Evolutionary conservation across 2,113 vertebrate genomes (phyloP).

Genomic region (Carettochelys insculpta): DNA sequence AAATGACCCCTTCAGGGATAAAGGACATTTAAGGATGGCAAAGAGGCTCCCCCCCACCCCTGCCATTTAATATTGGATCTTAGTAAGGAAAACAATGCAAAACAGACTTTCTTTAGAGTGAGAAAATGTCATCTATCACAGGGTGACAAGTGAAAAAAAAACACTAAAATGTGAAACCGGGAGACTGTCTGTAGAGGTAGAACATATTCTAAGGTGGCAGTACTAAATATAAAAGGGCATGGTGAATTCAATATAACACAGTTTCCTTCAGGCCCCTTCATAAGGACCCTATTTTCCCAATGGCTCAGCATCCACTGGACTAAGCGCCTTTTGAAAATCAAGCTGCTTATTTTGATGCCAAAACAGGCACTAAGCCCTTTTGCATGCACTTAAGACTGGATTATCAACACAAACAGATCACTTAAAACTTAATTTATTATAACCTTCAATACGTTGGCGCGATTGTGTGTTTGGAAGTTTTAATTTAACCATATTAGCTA

Average conservation of each 20-base stretch:
- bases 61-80: too few relatives aligned
- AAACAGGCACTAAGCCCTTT: not conserved
- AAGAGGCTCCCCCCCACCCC: too few relatives aligned
- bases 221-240: not conserved
- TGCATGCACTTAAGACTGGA: not conserved
- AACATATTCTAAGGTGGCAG: not conserved
- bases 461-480: not conserved
- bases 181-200: not conserved
- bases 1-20: not conserved
- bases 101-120: not conserved
- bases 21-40: too few relatives aligned
- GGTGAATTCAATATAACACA: not conserved
- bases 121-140: not conserved
- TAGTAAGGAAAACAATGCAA: not conserved
- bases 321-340: not conserved
- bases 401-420: not conserved
- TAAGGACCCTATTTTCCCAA: not conserved
- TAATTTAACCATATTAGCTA: not conserved
- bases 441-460: not conserved
- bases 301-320: not conserved
- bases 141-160: not conserved
- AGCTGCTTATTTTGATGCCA: not conserved
- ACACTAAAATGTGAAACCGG: too few relatives aligned
- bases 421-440: not conserved
- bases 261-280: not conserved